These are phyloP conservation scores for Agriopis leucophaearia DNA, from an alignment of 2,888 invertebrate species.

Conservation along the genomic window DNA sequence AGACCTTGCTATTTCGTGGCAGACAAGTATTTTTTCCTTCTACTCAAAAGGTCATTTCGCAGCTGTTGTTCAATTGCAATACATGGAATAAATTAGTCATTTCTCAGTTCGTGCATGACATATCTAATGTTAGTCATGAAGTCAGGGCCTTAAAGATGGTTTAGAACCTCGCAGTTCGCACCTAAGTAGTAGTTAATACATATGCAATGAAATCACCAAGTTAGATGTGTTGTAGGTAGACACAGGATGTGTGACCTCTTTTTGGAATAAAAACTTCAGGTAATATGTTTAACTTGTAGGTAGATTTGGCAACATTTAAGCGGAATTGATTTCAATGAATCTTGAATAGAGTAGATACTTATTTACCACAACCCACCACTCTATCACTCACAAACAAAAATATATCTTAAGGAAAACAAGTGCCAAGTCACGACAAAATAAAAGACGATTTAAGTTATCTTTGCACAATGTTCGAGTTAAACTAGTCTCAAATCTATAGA, in stretches of 20 bases:
- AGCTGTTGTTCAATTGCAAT: constrained; percentile 35
- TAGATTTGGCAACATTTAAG: too few relatives aligned
- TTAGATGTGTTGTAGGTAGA: constrained; percentile 10
- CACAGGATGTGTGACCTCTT: constrained; percentile 21
- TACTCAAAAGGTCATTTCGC: constrained; percentile 51
- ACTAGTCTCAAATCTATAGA: too few relatives aligned
- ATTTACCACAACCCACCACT: too few relatives aligned
- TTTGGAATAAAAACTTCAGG: constrained; percentile 4
- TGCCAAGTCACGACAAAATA: too few relatives aligned
- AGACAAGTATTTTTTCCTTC: constrained; percentile 38
- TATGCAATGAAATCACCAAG: constrained; percentile 34
- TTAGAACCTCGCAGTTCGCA: not conserved
- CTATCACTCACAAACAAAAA: too few relatives aligned
- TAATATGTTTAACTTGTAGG: not conserved
- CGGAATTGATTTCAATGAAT: too few relatives aligned
- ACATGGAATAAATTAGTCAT: constrained; percentile 54
- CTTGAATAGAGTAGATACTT: too few relatives aligned
- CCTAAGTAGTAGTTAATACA: constrained; percentile 17
- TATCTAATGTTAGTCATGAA: constrained; percentile 41
- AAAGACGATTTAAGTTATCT: too few relatives aligned
- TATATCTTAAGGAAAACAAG: too few relatives aligned
- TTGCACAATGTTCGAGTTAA: too few relatives aligned
- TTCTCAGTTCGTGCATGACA: constrained; percentile 33
- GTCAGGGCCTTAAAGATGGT: constrained; percentile 47
- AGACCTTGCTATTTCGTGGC: constrained; percentile 19